Evolutionary conservation across 2,888 invertebrate species (phyloP).

Genomic region (Monoplex corrugatus): DNA sequence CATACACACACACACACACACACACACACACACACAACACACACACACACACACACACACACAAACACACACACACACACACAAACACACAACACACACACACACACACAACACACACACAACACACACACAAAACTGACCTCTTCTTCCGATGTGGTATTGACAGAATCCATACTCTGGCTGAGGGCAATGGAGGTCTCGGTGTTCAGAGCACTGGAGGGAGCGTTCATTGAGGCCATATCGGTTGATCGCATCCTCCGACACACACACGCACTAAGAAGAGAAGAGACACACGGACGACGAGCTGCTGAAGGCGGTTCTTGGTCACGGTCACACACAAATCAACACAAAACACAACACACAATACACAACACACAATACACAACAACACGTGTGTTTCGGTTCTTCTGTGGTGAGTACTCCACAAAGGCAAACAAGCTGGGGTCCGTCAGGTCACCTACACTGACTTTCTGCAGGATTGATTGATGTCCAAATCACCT

Average conservation of each 20-base stretch:
- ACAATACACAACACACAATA: neutral
- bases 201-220: slow-evolving; percentile 81
- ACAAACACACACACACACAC: neutral
- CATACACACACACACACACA: neutral
- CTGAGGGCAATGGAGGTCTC: slow-evolving; percentile 89
- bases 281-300: neutral
- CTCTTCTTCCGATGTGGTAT: slow-evolving; percentile 99
- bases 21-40: neutral
- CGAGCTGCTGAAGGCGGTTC: no score
- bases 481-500: no score
- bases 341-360: neutral
- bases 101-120: neutral
- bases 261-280: neutral
- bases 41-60: neutral
- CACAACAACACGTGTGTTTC: neutral
- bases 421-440: no score
- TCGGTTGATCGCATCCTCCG: slow-evolving; percentile 61
- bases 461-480: no score
- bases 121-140: slow-evolving; percentile 86
- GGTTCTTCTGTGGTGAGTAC: no score
- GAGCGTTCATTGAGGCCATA: slow-evolving; percentile 58
- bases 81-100: no score
- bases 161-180: slow-evolving; percentile 99
- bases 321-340: no score
- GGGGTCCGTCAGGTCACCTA: no score